These are phyloP conservation scores for Rosalia funebris DNA, from an alignment of 2,888 invertebrate species.

Conservation along the genomic window DNA sequence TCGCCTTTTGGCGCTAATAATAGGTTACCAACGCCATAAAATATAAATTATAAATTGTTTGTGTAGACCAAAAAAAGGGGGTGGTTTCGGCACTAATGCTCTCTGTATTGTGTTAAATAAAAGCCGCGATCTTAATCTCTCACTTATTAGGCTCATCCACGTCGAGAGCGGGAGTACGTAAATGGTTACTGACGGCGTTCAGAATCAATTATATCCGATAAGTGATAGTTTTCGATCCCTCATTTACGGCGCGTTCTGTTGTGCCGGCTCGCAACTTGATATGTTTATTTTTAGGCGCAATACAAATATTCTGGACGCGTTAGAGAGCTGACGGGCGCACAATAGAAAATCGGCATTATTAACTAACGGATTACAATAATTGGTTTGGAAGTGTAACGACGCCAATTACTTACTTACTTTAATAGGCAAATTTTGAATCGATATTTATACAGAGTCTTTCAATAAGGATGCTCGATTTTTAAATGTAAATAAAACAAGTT, in stretches of 20 bases:
- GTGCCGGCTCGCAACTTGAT: neutral
- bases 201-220: slow-evolving; percentile 53
- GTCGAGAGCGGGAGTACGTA: slow-evolving; percentile 25
- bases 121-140: slow-evolving; percentile 32
- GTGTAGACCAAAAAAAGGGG: slow-evolving; percentile 25
- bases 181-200: slow-evolving; percentile 46
- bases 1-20: slow-evolving; percentile 15
- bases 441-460: too few species aligned
- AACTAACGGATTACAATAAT: too few species aligned
- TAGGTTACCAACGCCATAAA: slow-evolving; percentile 18
- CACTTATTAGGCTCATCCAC: slow-evolving; percentile 33
- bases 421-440: too few species aligned
- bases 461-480: too few species aligned
- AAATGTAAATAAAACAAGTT: too few species aligned
- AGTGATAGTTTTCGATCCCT: slow-evolving; percentile 49
- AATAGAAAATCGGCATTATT: too few species aligned
- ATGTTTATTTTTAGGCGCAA: slow-evolving; percentile 15
- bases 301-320: too few species aligned
- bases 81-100: slow-evolving; percentile 28
- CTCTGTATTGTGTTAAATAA: slow-evolving; percentile 32
- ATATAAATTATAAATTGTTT: slow-evolving; percentile 29
- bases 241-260: slow-evolving; percentile 14
- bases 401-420: too few species aligned
- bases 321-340: too few species aligned
- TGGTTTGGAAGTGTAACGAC: too few species aligned